Conservation (phyloP, 2,113 vertebrate genomes). For the Colistium nudipinnis region DNA sequence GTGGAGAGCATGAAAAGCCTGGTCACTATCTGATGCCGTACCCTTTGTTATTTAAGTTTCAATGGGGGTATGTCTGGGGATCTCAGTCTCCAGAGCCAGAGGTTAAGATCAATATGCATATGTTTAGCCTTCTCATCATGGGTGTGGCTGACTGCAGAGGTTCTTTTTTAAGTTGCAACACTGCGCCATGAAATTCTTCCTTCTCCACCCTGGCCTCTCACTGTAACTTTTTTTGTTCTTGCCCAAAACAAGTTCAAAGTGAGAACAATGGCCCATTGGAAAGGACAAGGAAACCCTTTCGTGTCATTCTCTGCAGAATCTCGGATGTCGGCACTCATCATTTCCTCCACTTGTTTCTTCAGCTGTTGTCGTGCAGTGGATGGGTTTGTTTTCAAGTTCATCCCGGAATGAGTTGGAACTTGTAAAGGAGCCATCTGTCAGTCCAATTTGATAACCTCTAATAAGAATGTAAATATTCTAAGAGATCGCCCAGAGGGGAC, state of each 20-base stretch:
- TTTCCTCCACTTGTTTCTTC: not conserved
- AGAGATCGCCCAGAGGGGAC: not conserved
- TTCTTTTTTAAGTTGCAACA: slow-evolving; percentile 3
- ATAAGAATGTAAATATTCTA: not conserved
- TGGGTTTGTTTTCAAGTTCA: not conserved
- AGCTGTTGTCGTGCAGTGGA: not conserved
- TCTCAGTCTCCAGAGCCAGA: not conserved
- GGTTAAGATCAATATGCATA: not conserved
- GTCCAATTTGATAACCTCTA: not conserved
- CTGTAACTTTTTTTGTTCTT: too few relatives aligned
- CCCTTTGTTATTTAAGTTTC: slow-evolving; percentile 40
- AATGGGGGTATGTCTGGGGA: not conserved
- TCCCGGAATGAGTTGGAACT: not conserved
- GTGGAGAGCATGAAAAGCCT: slow-evolving; percentile 19
- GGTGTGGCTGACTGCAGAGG: not conserved
- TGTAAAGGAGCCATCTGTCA: not conserved
- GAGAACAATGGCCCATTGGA: slow-evolving; percentile 43
- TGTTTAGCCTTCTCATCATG: not conserved
- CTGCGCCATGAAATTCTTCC: not conserved
- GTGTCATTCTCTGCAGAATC: not conserved
- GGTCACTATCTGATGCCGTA: not conserved
- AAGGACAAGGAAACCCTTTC: not conserved
- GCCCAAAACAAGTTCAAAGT: not conserved
- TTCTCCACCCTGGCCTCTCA: not conserved
- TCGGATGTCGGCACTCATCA: not conserved